Conservation (phyloP, 2,113 vertebrate genomes). For the Chloropsis hardwickii region DNA sequence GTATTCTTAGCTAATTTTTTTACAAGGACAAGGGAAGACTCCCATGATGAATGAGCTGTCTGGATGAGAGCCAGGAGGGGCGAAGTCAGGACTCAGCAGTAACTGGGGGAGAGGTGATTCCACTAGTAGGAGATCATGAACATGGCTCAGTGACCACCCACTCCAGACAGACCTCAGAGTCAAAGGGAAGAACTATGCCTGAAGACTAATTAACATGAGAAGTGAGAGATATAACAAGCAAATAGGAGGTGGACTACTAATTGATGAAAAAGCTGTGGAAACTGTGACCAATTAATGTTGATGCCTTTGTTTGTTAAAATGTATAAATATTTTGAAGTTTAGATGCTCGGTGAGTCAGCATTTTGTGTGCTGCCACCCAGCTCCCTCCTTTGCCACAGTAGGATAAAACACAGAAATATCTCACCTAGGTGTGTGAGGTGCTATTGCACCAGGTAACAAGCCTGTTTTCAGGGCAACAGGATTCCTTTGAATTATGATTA, state of each 20-base stretch:
- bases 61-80: neutral
- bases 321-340: neutral
- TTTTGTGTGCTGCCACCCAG: neutral
- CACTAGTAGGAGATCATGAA: accelerated
- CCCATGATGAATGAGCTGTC: neutral
- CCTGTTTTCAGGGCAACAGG: accelerated
- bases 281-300: neutral
- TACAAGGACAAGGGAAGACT: neutral
- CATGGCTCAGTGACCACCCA: neutral
- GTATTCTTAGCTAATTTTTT: neutral
- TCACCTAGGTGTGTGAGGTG: neutral
- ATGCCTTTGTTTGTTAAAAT: neutral
- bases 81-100: neutral
- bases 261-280: neutral
- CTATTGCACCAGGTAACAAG: neutral
- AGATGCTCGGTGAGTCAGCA: accelerated
- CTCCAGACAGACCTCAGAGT: neutral
- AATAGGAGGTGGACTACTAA: neutral
- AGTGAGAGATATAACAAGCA: neutral
- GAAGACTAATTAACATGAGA: neutral
- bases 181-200: neutral
- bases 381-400: accelerated
- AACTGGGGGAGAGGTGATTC: neutral
- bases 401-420: neutral
- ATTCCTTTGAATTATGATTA: neutral